Evolutionary conservation across 2,888 invertebrate genomes (phyloP).

Genomic region (Phyllotreta cruciferae): DNA sequence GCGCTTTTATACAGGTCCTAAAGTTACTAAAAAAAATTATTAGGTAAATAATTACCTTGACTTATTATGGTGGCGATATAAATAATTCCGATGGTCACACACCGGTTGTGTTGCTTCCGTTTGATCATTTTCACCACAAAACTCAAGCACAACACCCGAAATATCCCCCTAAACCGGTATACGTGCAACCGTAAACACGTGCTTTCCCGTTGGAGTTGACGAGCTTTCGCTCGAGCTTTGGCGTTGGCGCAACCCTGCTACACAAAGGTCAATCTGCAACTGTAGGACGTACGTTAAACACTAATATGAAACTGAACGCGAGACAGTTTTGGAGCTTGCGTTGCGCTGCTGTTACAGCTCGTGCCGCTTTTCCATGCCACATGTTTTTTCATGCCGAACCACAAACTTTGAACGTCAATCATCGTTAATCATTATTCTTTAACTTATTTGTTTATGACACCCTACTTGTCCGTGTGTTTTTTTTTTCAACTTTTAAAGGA

Average conservation of each 20-base stretch:
- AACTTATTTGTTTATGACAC: constrained; percentile 54
- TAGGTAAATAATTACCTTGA: constrained; percentile 61
- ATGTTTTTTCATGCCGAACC: constrained; percentile 49
- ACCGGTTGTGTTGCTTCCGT: constrained; percentile 57
- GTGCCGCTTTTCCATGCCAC: constrained; percentile 46
- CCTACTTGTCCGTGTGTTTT: constrained; percentile 12
- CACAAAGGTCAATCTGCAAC: constrained; percentile 54
- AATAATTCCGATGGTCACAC: constrained; percentile 66
- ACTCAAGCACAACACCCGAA: constrained; percentile 17
- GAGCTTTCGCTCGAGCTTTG: constrained; percentile 24
- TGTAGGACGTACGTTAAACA: constrained; percentile 47
- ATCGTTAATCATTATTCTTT: constrained; percentile 51
- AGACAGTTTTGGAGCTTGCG: constrained; percentile 48
- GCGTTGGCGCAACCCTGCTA: constrained; percentile 37
- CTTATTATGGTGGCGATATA: constrained; percentile 69
- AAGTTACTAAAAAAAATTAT: constrained; percentile 4
- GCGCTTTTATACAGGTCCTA: constrained; percentile 14
- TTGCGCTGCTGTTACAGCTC: constrained; percentile 50
- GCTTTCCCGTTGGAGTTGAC: constrained; percentile 24
- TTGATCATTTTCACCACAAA: constrained; percentile 42
- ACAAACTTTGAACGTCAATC: constrained; percentile 51
- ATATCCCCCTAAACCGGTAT: constrained; percentile 18
- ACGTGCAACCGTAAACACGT: constrained; percentile 13
- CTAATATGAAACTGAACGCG: constrained; percentile 46
- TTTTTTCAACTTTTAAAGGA: constrained; percentile 4